Percentiles rank a stretch among this genome's conserved stretches.
phyloP scores from a whole-genome alignment of 2,113 vertebrate species.

The Otocyon megalotis region DNA sequence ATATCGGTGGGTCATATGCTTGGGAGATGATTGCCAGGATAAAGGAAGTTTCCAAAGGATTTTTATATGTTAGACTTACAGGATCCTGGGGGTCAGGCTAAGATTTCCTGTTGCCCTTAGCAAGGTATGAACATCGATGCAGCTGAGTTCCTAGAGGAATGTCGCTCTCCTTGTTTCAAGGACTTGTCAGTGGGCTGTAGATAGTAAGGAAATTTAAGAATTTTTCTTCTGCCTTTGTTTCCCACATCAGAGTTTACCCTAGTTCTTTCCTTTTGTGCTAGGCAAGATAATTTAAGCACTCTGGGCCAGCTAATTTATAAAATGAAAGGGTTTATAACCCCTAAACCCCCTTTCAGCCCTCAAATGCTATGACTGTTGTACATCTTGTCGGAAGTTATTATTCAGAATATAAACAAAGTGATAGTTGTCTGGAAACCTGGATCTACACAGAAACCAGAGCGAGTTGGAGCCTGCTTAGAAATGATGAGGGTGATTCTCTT shows the following conservation, averaged over 20 bases:
- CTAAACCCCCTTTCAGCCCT: background rate
- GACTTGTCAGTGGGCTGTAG: too few species aligned
- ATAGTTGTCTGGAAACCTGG: background rate
- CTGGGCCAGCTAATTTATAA: background rate
- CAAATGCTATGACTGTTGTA: background rate
- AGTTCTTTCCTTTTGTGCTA: background rate
- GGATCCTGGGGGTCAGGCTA: too few species aligned
- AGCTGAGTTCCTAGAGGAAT: too few species aligned
- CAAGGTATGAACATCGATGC: too few species aligned
- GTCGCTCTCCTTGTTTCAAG: too few species aligned
- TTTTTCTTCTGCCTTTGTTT: too few species aligned
- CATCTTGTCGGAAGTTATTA: background rate
- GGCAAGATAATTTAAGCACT: background rate
- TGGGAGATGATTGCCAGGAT: too few species aligned
- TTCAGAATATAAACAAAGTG: background rate
- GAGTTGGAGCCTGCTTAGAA: background rate
- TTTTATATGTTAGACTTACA: too few species aligned
- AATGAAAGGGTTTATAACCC: background rate
- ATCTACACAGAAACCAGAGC: background rate
- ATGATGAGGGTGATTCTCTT: background rate
- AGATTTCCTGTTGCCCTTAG: too few species aligned
- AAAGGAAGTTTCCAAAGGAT: too few species aligned
- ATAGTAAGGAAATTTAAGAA: too few species aligned
- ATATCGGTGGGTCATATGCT: too few species aligned
- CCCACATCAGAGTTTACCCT: background rate